These are phyloP conservation scores for Drosophila santomea DNA, from an alignment of 1,140 invertebrate genomes.

Conservation along the genomic window DNA sequence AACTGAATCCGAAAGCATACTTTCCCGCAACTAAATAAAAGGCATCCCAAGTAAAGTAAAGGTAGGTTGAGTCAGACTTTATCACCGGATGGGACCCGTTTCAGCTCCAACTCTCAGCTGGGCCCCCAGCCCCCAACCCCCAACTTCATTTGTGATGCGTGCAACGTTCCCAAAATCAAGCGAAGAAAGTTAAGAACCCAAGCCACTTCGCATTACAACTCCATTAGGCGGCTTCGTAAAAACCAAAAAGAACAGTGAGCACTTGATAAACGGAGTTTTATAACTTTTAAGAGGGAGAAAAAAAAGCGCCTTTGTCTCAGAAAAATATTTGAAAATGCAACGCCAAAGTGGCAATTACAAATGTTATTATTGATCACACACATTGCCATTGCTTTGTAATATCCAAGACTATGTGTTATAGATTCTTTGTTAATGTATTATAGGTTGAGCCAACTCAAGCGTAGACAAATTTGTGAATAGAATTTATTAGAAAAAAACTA, in stretches of 20 bases:
- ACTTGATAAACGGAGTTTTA: background rate
- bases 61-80: constrained; percentile 27
- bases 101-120: constrained; percentile 26
- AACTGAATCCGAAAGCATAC: background rate
- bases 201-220: constrained; percentile 55
- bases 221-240: constrained; percentile 43
- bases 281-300: background rate
- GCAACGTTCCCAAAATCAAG: constrained; percentile 42
- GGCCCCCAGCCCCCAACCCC: background rate
- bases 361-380: background rate
- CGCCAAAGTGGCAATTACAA: background rate
- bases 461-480: too few species aligned
- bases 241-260: constrained; percentile 19
- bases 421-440: too few species aligned
- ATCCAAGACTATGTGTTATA: too few species aligned
- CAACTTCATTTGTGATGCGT: constrained; percentile 60
- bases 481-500: background rate
- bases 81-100: constrained; percentile 31
- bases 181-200: constrained; percentile 21
- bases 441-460: too few species aligned
- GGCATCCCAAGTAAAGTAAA: constrained; percentile 8
- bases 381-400: too few species aligned
- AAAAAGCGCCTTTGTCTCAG: too few species aligned
- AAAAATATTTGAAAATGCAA: too few species aligned
- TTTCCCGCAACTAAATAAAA: background rate